These are phyloP conservation scores for Acanthacorydalis orientalis DNA, from an alignment of 2,888 invertebrate genomes.

Conservation along the genomic window DNA sequence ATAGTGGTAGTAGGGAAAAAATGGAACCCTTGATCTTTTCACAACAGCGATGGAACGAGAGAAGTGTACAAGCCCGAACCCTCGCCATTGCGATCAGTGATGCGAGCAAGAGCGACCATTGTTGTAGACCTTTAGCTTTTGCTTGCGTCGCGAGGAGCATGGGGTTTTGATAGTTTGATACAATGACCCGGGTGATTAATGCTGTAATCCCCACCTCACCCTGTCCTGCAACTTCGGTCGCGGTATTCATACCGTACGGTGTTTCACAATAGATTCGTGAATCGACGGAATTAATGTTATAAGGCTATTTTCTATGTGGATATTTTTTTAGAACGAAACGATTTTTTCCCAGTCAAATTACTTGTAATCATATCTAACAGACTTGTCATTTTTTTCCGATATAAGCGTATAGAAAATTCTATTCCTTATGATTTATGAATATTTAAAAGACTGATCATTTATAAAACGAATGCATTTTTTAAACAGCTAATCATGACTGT, in stretches of 20 bases:
- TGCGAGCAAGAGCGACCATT: slow-evolving; percentile 22
- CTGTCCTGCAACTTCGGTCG: neutral
- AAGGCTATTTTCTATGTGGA: neutral
- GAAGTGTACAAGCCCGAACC: neutral
- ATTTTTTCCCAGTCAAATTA: neutral
- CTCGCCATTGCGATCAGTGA: slow-evolving; percentile 18
- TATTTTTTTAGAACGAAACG: neutral
- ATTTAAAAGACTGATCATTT: too few relatives aligned
- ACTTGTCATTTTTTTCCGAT: too few relatives aligned
- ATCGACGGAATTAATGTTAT: neutral
- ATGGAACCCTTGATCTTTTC: too few relatives aligned
- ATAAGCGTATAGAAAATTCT: too few relatives aligned
- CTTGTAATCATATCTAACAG: too few relatives aligned
- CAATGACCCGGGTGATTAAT: slow-evolving; percentile 33
- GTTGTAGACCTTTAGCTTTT: slow-evolving; percentile 17
- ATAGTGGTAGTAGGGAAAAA: too few relatives aligned
- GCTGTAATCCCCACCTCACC: slow-evolving; percentile 26
- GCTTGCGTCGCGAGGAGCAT: neutral
- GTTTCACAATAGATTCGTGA: neutral
- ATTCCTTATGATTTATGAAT: too few relatives aligned
- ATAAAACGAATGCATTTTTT: too few relatives aligned
- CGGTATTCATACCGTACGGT: slow-evolving; percentile 20
- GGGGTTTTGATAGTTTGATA: slow-evolving; percentile 29
- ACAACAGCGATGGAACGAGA: too few relatives aligned
- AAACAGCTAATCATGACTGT: too few relatives aligned